Evolutionary conservation across 2,797 vertebrate genomes (phyloP).

Genomic region (Ceryle rudis): DNA sequence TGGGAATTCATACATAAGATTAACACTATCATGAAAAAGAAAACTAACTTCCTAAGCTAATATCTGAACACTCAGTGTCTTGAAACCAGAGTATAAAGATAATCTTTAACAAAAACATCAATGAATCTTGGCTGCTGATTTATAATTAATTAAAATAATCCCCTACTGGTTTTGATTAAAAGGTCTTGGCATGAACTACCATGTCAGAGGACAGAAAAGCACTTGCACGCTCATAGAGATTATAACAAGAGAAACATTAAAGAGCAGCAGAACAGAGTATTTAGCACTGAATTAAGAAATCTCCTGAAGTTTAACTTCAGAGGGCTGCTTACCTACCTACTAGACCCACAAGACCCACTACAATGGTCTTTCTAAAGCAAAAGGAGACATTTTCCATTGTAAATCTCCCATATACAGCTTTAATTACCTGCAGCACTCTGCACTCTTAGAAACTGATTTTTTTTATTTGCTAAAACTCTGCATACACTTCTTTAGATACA

Average conservation of each 20-base stretch:
- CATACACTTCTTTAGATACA: background rate
- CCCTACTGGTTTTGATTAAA: background rate
- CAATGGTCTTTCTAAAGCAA: background rate
- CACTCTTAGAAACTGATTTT: background rate
- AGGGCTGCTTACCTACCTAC: background rate
- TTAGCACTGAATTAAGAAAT: background rate
- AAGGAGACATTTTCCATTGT: background rate
- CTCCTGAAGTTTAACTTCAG: background rate
- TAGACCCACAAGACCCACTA: background rate
- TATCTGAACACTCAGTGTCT: background rate
- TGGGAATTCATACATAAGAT: background rate
- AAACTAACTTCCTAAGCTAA: background rate
- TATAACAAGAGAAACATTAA: background rate
- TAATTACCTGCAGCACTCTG: background rate
- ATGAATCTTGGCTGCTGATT: background rate
- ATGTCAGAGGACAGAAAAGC: background rate
- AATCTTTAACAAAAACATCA: background rate
- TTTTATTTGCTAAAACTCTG: background rate
- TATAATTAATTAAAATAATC: slow-evolving; percentile 20
- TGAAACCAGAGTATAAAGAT: background rate
- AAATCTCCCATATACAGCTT: background rate
- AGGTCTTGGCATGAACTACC: background rate
- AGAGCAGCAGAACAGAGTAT: background rate
- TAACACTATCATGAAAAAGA: background rate
- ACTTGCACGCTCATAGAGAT: background rate